Base-by-base conservation (phyloP, 2,888 invertebrate genomes). In the Caenorhabditis sinica region DNA sequence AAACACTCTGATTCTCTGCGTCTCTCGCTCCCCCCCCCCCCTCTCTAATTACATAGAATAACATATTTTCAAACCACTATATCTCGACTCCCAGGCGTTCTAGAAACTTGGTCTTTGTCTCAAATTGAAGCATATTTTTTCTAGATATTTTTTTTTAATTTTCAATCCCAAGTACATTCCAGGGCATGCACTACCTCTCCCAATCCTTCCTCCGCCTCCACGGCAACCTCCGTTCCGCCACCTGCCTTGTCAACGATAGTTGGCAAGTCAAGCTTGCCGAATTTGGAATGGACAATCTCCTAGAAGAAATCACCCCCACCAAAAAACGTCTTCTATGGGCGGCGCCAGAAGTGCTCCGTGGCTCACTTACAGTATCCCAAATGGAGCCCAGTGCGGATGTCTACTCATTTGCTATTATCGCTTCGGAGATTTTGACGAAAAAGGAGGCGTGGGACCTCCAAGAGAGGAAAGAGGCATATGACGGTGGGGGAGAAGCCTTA, bases 321-420 rank as follows among this genome's bases (percentile, higher is more conserved):
- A 84, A 84, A 43, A 74, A 65, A 49, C 20, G 83, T 15, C 51
- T 71, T 3, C 61, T 91, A 4, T 91, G 91, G 91, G 86, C 81
- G 40, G 90, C 91, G 15, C 91, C 92, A 25, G 91, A 91, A 83
- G 82, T 89, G 15, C 76, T 90, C 17, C 77, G 91, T 8, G 77
- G 77, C 11, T 82, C 82, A 36, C 30, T 73, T 23, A 58, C 66
- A 0, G 72, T 45, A 1, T n/a, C 23, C 23, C 83, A 83, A 25
- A 83, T 83, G 72, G 86, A 87, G 33, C 72, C 74, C 13, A 65
- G 77, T 23, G 90, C 89, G 20, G 91, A 91, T 61, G 86, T 92
- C 25, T 91, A 88, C 86, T 89, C 90, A 28, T 91, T 91, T 71
- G 89, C 91, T 6, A 91, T 91, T 45, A 86, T 91, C 45, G 86